Conservation (phyloP, 2,113 vertebrate species). For the Tichodroma muraria region DNA sequence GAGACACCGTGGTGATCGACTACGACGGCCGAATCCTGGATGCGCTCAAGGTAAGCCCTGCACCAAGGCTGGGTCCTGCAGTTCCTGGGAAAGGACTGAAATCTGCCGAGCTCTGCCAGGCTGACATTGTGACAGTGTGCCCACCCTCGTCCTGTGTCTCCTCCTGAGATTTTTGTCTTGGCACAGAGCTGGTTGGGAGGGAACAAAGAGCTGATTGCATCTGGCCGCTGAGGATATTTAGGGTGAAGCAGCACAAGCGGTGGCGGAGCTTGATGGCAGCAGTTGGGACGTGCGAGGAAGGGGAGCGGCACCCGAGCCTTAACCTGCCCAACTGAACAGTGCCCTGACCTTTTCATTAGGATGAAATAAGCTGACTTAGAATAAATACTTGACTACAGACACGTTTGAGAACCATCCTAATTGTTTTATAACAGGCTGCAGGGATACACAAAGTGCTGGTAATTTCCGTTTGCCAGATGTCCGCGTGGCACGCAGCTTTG, state of each 20-base stretch:
- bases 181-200: not conserved
- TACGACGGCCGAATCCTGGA: conserved; percentile 89
- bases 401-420: conserved; percentile 6
- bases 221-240: not conserved
- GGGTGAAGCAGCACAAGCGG: fast-evolving
- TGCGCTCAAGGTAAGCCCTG: conserved; percentile 80
- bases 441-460: conserved; percentile 58
- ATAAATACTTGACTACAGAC: not conserved
- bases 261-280: fast-evolving
- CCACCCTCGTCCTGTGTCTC: not conserved
- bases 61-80: not conserved
- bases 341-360: not conserved
- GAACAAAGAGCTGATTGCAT: not conserved
- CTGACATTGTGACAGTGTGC: not conserved
- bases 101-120: not conserved
- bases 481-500: not conserved
- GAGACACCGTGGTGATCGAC: conserved; percentile 85
- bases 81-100: not conserved
- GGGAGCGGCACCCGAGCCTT: fast-evolving
- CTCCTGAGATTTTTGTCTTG: not conserved
- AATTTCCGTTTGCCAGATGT: not conserved
- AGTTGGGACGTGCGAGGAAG: not conserved
- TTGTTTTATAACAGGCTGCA: conserved; percentile 59
- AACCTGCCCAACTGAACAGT: not conserved
- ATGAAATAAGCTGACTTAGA: not conserved